phyloP scores from a whole-genome alignment of 1,140 invertebrate genomes.

The Drosophila ercepeae region DNA sequence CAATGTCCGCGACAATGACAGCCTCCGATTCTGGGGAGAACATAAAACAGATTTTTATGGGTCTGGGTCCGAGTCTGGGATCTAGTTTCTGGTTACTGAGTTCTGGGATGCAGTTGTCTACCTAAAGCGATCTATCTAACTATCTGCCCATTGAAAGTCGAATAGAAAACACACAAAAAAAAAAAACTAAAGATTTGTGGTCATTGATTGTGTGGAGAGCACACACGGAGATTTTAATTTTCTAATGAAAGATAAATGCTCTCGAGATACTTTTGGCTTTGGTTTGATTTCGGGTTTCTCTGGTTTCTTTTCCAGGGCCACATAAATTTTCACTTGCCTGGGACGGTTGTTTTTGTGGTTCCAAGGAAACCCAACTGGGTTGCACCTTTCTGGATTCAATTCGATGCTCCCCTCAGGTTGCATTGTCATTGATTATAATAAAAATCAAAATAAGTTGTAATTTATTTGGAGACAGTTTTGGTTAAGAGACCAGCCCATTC shows the following conservation, averaged over 20 bases:
- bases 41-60: slow-evolving; percentile 67
- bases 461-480: slow-evolving; percentile 53
- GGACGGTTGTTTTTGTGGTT: slow-evolving; percentile 35
- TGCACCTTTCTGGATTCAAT: slow-evolving; percentile 50
- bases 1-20: slow-evolving; percentile 17
- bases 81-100: not conserved
- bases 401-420: slow-evolving; percentile 11
- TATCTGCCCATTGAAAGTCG: slow-evolving; percentile 23
- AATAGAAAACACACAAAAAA: slow-evolving; percentile 5
- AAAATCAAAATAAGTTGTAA: slow-evolving; percentile 78
- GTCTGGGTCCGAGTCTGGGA: not conserved
- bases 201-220: slow-evolving; percentile 66
- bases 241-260: slow-evolving; percentile 80
- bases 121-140: not conserved
- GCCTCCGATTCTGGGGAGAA: slow-evolving; percentile 46
- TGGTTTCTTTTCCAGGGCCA: slow-evolving; percentile 22
- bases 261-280: slow-evolving; percentile 37
- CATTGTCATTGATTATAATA: slow-evolving; percentile 66
- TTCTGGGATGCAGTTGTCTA: slow-evolving; percentile 19
- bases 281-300: slow-evolving; percentile 39
- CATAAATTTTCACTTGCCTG: slow-evolving; percentile 68
- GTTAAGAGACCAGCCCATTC: slow-evolving; percentile 18
- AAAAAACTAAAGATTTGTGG: slow-evolving; percentile 70
- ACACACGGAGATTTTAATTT: slow-evolving; percentile 77
- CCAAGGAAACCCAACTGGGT: slow-evolving; percentile 62